Base-by-base conservation (phyloP, 2,113 vertebrate species). In the Tupaia tana region DNA sequence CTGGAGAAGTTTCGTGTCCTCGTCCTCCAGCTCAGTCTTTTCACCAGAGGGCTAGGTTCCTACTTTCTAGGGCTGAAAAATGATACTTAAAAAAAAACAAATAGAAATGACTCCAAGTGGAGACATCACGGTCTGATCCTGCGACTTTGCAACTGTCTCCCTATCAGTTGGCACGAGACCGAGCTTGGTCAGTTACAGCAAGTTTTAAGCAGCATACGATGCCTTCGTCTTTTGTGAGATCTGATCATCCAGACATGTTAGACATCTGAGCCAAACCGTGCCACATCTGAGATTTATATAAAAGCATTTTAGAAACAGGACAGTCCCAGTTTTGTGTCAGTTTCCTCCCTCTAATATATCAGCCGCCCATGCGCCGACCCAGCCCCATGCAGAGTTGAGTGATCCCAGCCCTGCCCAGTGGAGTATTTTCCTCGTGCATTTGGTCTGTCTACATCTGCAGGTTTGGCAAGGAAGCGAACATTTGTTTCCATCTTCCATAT, bases 401-500 rank as follows among this genome's bases (percentile, higher is more conserved):
- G 29, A 19, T 10, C 27, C 2, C 22, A 16, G 25, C 25, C 69
- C 63, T 31, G 56, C 0, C 0, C 1, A 18, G 3, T 1, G 58
- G 31, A 56, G 31, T 2, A 9, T 70, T 92, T 67, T 74, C 63
- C 61, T 82, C n/a, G 0, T 31, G 27, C 70, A 43, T 56, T 31
- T 34, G 11, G 12, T 74, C 18, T 0, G 0, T 81, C 74, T 66
- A 34, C 74, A 31, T 88, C 86, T 95, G 24, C 27, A 79, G 31
- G n/a, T 86, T 19, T 82, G 94, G 89, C 86, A 74, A 69, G 54
- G 15, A 8, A 74, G 52, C n/a, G 69, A 86, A 56, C 82, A 58
- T 80, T 92, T 91, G 82, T 91, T 92, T 96, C 83, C 92, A 34
- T 92, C 27, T 94, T 89, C 86, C 79, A 86, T 83, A 95, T 83